Evolutionary conservation across 2,797 vertebrate species (phyloP).

Genomic region (Mico argentatus): DNA sequence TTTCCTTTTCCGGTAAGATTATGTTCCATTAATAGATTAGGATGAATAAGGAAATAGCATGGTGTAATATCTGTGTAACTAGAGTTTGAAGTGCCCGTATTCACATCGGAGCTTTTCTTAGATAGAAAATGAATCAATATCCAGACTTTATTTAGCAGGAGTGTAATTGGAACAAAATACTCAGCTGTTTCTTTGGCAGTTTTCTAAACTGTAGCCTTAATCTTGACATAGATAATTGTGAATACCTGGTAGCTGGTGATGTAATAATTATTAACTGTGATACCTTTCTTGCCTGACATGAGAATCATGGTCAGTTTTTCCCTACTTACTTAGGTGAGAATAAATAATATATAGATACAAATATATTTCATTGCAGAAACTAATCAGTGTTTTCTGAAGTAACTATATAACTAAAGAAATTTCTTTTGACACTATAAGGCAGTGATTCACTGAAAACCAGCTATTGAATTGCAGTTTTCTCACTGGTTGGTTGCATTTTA

Average conservation of each 20-base stretch:
- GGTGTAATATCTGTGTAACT: background rate
- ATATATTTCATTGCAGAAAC: slow-evolving; percentile 34
- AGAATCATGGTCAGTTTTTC: slow-evolving; percentile 22
- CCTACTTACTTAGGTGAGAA: slow-evolving; percentile 7
- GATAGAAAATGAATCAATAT: background rate
- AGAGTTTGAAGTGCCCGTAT: background rate
- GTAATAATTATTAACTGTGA: slow-evolving; percentile 25
- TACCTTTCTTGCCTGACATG: slow-evolving; percentile 15
- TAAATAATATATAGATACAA: background rate
- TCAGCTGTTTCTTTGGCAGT: slow-evolving; percentile 17
- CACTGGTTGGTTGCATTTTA: slow-evolving; percentile 54
- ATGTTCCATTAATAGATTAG: slow-evolving; percentile 44
- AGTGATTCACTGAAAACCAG: slow-evolving; percentile 7
- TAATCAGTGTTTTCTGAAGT: slow-evolving; percentile 51
- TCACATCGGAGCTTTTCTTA: slow-evolving; percentile 1
- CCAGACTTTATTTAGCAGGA: background rate
- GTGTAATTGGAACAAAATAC: slow-evolving; percentile 19
- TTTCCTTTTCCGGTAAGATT: slow-evolving; percentile 97
- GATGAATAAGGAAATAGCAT: slow-evolving; percentile 54
- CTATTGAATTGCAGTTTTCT: slow-evolving; percentile 45
- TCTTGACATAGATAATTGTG: slow-evolving; percentile 48
- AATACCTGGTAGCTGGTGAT: slow-evolving; percentile 39
- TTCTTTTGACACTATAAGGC: slow-evolving; percentile 14
- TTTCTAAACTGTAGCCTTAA: slow-evolving; percentile 18
- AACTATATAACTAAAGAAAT: background rate